phyloP scores from a whole-genome alignment of 2,888 invertebrate genomes.

The Xanthia togata region DNA sequence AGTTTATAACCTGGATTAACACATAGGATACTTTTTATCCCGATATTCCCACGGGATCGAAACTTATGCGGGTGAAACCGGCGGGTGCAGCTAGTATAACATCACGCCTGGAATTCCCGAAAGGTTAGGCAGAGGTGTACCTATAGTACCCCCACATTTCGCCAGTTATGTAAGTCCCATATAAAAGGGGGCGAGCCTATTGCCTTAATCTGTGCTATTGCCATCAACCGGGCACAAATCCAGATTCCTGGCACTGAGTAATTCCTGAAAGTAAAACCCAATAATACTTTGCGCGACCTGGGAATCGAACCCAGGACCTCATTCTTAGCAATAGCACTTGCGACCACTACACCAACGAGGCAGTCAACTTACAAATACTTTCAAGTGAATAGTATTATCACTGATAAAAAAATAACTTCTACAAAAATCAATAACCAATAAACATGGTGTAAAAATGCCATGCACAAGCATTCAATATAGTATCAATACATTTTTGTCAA shows the following conservation, averaged over 20 bases:
- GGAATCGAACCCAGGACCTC: not conserved
- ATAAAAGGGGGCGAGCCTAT: not conserved
- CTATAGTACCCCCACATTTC: too few species aligned
- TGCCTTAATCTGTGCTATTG: not conserved
- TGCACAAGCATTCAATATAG: slow-evolving; percentile 37
- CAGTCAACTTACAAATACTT: not conserved
- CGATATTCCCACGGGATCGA: too few species aligned
- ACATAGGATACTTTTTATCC: too few species aligned
- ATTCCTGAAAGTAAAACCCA: not conserved
- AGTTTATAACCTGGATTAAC: too few species aligned
- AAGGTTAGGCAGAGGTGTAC: too few species aligned
- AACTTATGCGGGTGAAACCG: too few species aligned
- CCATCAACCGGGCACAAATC: not conserved
- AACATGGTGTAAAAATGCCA: not conserved
- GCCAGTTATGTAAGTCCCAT: too few species aligned
- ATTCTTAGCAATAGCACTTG: not conserved
- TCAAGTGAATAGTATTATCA: not conserved
- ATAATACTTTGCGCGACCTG: not conserved
- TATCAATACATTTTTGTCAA: slow-evolving; percentile 67
- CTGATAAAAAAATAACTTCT: not conserved
- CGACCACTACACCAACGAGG: not conserved
- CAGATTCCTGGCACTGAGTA: not conserved
- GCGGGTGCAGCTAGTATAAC: too few species aligned
- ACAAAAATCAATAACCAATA: not conserved
- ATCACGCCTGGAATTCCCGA: too few species aligned